Evolutionary conservation across 2,113 vertebrate species (phyloP).

Genomic region (Saccopteryx bilineata): DNA sequence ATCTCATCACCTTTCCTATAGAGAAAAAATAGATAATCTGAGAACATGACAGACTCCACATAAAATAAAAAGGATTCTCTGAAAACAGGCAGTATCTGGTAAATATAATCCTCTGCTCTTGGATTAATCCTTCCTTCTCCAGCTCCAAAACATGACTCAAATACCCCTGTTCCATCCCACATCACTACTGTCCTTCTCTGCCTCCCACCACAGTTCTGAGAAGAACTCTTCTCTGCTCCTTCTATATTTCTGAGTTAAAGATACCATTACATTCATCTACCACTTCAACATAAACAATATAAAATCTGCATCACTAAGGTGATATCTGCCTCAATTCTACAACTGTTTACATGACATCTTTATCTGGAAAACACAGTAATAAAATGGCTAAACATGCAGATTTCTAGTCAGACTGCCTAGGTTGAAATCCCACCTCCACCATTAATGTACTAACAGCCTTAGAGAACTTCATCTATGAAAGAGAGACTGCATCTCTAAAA

Average conservation of each 20-base stretch:
- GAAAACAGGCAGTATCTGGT: neutral
- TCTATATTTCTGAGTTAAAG: neutral
- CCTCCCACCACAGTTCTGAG: neutral
- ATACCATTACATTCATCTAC: neutral
- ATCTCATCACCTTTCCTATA: neutral
- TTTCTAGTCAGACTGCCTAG: neutral
- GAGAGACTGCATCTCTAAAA: neutral
- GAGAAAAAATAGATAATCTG: neutral
- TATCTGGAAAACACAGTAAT: neutral
- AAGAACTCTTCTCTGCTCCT: neutral
- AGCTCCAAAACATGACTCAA: neutral
- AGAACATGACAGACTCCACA: neutral
- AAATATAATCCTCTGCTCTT: neutral
- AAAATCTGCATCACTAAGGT: neutral
- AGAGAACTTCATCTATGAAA: slow-evolving; percentile 35
- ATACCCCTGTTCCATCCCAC: neutral
- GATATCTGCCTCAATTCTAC: neutral
- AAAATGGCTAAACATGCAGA: neutral
- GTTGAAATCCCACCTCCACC: neutral
- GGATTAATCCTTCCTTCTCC: neutral
- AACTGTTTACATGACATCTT: neutral
- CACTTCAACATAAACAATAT: neutral
- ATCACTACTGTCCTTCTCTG: neutral
- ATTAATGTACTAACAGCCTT: neutral
- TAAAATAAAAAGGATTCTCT: slow-evolving; percentile 30